A percentile compares a stretch with the other conserved stretches of the same genome.
These are phyloP conservation scores for Schlechtendalia chinensis DNA, from an alignment of 1,140 invertebrate species.

Conservation along the genomic window DNA sequence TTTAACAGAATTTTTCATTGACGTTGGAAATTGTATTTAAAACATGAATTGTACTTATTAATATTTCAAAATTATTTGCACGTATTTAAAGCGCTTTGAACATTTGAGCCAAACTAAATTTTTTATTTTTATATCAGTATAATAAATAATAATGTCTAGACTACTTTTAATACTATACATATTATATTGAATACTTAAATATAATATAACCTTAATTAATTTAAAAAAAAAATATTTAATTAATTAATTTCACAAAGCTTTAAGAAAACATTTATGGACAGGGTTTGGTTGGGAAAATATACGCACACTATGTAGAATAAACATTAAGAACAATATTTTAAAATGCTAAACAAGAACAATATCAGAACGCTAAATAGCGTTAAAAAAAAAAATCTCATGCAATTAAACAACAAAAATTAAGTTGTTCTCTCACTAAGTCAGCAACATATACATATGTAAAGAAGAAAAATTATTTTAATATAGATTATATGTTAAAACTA, in stretches of 20 bases:
- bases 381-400: conserved; percentile 26
- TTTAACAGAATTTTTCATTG: not conserved
- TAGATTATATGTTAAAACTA: conserved; percentile 41
- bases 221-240: conserved; percentile 21
- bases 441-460: conserved; percentile 27
- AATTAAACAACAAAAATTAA: conserved; percentile 28
- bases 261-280: conserved; percentile 45
- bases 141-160: conserved; percentile 47
- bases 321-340: conserved; percentile 43
- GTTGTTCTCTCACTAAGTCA: conserved; percentile 35
- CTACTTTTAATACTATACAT: conserved; percentile 48
- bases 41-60: conserved; percentile 42
- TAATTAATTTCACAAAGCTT: conserved; percentile 33
- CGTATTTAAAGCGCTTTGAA: conserved; percentile 35
- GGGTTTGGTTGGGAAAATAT: conserved; percentile 28
- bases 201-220: conserved; percentile 33
- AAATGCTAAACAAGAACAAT: conserved; percentile 35
- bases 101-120: conserved; percentile 46
- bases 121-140: conserved; percentile 41
- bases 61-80: conserved; percentile 33
- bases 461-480: conserved; percentile 19
- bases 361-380: not conserved
- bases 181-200: conserved; percentile 47
- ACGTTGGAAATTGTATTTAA: conserved; percentile 4
- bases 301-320: conserved; percentile 34